These are phyloP conservation scores for Heliocidaris tuberculata DNA, from an alignment of 35 echinoderm and acorn worm genomes.

Conservation along the genomic window DNA sequence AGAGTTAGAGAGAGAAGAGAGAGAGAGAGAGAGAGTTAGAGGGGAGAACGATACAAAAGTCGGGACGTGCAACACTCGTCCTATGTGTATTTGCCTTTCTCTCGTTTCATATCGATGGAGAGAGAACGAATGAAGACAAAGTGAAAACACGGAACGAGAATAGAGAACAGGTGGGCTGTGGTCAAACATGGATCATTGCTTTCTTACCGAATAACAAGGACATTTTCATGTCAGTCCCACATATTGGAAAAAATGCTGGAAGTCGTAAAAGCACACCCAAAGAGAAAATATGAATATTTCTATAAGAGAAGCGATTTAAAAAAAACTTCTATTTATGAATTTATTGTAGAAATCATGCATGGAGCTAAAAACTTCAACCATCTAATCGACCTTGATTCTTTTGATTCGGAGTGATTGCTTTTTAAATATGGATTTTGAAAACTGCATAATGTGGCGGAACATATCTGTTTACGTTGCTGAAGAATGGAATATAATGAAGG, in stretches of 20 bases:
- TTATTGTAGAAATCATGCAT: not conserved
- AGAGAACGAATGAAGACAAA: not conserved
- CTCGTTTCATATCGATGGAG: not conserved
- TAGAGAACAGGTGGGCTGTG: not conserved
- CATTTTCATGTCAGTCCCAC: not conserved
- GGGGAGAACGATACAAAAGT: not conserved
- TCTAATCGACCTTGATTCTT: not conserved
- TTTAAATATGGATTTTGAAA: not conserved
- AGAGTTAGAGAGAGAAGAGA: not conserved
- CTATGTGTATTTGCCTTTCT: not conserved
- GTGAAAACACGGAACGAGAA: not conserved
- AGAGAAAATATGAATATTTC: not conserved
- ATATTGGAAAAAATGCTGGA: not conserved
- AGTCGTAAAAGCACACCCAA: not conserved
- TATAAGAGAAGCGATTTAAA: not conserved
- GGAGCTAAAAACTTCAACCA: not conserved
- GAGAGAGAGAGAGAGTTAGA: not conserved
- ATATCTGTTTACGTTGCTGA: constrained; percentile 4
- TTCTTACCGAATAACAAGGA: not conserved
- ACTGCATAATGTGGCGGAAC: not conserved
- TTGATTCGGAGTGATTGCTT: not conserved
- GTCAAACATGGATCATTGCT: constrained; percentile 9
- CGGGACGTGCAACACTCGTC: not conserved
- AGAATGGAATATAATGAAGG: not conserved
- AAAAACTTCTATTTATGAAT: not conserved